A percentile compares a stretch with the other conserved stretches of the same genome.
phyloP scores from a whole-genome alignment of 2,113 vertebrate genomes.

The Dermatemys mawii region DNA sequence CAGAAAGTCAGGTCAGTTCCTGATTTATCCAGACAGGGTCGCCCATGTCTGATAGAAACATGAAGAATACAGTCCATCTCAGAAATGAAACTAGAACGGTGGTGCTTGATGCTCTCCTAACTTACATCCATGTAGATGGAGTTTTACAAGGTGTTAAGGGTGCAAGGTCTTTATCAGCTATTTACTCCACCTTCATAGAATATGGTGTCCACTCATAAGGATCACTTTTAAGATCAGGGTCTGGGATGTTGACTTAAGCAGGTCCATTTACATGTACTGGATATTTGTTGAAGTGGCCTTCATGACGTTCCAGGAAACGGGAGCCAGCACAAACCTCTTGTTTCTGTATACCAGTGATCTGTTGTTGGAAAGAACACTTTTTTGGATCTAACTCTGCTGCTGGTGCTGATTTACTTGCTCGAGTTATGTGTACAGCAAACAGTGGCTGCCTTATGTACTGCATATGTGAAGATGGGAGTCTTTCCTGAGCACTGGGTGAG shows the following conservation, averaged over 20 bases:
- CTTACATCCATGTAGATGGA: neutral
- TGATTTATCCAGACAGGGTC: neutral
- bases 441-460: neutral
- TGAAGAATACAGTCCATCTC: neutral
- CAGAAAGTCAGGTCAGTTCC: neutral
- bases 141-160: neutral
- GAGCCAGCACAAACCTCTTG: neutral
- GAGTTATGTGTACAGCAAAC: neutral
- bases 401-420: neutral
- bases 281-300: rapidly evolving
- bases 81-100: rapidly evolving
- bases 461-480: neutral
- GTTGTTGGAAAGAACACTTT: neutral
- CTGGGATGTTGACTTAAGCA: rapidly evolving
- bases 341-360: neutral
- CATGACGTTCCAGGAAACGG: neutral
- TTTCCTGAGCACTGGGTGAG: neutral
- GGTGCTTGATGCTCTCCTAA: neutral
- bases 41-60: neutral
- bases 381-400: neutral
- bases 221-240: neutral
- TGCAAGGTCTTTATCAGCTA: neutral
- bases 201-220: neutral
- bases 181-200: rapidly evolving
- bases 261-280: neutral